Evolutionary conservation across 2,888 invertebrate genomes (phyloP).

Genomic region (Conomelus anceps): DNA sequence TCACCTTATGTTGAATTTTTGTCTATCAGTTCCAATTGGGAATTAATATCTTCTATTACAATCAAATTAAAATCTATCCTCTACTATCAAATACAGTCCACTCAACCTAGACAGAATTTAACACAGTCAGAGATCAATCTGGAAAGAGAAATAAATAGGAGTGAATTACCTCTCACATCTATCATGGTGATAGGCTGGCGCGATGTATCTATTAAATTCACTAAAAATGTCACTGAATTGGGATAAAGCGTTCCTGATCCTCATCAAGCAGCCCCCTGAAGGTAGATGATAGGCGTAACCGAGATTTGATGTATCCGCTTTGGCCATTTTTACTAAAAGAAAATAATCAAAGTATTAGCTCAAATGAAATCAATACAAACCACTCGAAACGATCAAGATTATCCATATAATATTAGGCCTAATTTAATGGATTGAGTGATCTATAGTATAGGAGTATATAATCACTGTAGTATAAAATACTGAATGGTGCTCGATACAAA

Average conservation of each 20-base stretch:
- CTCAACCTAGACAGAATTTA: too few species aligned
- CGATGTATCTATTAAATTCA: slow-evolving; percentile 92
- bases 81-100: too few species aligned
- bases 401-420: too few species aligned
- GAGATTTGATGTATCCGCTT: slow-evolving; percentile 53
- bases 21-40: too few species aligned
- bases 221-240: slow-evolving; percentile 92
- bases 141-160: background rate
- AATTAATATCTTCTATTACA: too few species aligned
- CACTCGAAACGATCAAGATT: too few species aligned
- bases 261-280: slow-evolving; percentile 66
- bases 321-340: slow-evolving; percentile 38
- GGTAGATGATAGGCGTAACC: slow-evolving; percentile 81
- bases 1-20: too few species aligned
- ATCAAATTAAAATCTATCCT: too few species aligned
- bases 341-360: background rate
- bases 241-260: slow-evolving; percentile 69
- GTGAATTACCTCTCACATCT: slow-evolving; percentile 79
- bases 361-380: background rate
- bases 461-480: too few species aligned
- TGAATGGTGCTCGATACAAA: too few species aligned
- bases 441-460: too few species aligned
- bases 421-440: too few species aligned
- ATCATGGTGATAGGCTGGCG: slow-evolving; percentile 95
- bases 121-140: background rate